Conservation (phyloP, 53 echinoderm and acorn worm species). For the Stichopus horrens region DNA sequence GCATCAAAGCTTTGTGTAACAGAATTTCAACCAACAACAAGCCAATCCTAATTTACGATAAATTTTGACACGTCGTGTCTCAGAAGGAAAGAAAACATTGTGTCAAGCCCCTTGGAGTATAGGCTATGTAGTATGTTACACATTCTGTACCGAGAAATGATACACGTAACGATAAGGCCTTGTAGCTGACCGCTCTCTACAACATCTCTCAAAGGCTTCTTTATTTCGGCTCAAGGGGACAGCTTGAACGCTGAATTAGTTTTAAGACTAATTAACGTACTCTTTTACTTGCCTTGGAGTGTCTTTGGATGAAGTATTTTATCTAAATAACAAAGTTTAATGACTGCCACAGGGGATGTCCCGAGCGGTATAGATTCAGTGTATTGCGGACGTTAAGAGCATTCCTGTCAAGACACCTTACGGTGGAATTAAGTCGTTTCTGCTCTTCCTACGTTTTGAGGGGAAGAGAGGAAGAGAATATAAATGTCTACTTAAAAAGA, state of each 20-base stretch:
- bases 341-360: slow-evolving; percentile 19
- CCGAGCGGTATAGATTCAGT: slow-evolving; percentile 8
- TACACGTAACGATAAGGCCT: not conserved
- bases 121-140: not conserved
- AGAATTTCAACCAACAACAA: not conserved
- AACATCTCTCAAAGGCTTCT: not conserved
- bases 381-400: slow-evolving; percentile 8
- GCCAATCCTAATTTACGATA: not conserved
- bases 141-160: not conserved
- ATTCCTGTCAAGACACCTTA: not conserved
- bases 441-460: not conserved
- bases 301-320: slow-evolving; percentile 20
- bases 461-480: not conserved
- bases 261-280: slow-evolving; percentile 36
- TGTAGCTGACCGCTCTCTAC: not conserved
- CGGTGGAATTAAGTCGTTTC: not conserved
- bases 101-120: not conserved
- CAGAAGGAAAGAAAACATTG: not conserved
- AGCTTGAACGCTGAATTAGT: slow-evolving; percentile 24
- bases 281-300: not conserved
- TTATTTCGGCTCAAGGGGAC: slow-evolving; percentile 13
- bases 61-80: not conserved
- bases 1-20: too few species aligned
- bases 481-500: not conserved
- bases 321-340: slow-evolving; percentile 43